phyloP scores from a whole-genome alignment of 1,140 invertebrate species.

The Leptopilina clavipes region DNA sequence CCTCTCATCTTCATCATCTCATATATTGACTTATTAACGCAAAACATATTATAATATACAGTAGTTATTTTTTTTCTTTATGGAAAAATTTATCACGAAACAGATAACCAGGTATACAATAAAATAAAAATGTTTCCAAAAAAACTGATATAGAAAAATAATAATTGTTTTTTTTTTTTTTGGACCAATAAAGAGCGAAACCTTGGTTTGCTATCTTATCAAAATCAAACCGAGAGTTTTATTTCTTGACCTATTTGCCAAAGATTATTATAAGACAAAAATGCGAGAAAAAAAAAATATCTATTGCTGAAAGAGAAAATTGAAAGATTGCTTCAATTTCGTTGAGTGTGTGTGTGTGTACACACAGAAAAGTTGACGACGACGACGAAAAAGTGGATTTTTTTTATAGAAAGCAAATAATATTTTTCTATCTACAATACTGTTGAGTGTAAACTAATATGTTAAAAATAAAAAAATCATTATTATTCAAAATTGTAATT shows the following conservation, averaged over 20 bases:
- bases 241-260: slow-evolving; percentile 12
- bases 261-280: slow-evolving; percentile 9
- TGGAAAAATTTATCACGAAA: too few relatives aligned
- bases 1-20: slow-evolving; percentile 18
- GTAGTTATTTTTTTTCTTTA: too few relatives aligned
- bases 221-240: slow-evolving; percentile 19
- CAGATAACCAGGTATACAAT: too few relatives aligned
- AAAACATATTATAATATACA: too few relatives aligned
- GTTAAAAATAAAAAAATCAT: too few relatives aligned
- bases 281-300: neutral
- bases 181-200: neutral
- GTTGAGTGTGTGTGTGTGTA: neutral
- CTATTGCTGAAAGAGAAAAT: neutral
- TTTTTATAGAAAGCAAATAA: too few relatives aligned
- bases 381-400: neutral
- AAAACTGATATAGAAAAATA: too few relatives aligned
- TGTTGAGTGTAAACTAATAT: too few relatives aligned
- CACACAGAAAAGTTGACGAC: neutral
- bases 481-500: too few relatives aligned
- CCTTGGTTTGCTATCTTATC: slow-evolving; percentile 3
- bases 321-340: neutral
- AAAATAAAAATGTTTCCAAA: neutral
- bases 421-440: too few relatives aligned
- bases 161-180: too few relatives aligned
- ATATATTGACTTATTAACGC: neutral